phyloP scores from a whole-genome alignment of 2,888 invertebrate species.

The Erannis defoliaria region DNA sequence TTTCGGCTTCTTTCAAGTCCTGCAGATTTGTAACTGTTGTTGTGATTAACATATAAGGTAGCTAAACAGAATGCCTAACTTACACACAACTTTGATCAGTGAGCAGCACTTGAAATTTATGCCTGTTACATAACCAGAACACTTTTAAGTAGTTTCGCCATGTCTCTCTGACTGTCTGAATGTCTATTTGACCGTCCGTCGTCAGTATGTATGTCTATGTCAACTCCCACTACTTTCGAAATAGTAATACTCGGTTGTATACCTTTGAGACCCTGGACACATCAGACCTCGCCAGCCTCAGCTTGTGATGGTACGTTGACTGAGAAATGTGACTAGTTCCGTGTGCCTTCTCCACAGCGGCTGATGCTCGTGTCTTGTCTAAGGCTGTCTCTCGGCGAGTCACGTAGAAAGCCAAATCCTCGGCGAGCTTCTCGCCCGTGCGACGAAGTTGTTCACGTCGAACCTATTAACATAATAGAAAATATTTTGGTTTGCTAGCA shows the following conservation, averaged over 20 bases:
- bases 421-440: constrained; percentile 75
- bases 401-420: constrained; percentile 77
- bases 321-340: constrained; percentile 68
- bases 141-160: too few species aligned
- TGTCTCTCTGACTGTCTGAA: too few species aligned
- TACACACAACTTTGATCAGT: too few species aligned
- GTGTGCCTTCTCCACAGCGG: constrained; percentile 73
- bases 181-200: background rate
- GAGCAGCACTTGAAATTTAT: too few species aligned
- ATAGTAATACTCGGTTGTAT: background rate
- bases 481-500: background rate
- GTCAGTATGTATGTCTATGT: background rate
- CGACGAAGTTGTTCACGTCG: constrained; percentile 79
- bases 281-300: constrained; percentile 74
- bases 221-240: background rate
- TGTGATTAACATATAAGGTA: background rate
- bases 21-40: constrained; percentile 35
- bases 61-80: too few species aligned
- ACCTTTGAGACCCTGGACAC: constrained; percentile 77
- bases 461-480: constrained; percentile 56
- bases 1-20: constrained; percentile 71
- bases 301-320: constrained; percentile 72
- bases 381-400: constrained; percentile 75
- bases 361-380: constrained; percentile 72
- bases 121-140: too few species aligned